These are phyloP conservation scores for Cheilosia scutellata DNA, from an alignment of 2,888 invertebrate species.

Conservation along the genomic window DNA sequence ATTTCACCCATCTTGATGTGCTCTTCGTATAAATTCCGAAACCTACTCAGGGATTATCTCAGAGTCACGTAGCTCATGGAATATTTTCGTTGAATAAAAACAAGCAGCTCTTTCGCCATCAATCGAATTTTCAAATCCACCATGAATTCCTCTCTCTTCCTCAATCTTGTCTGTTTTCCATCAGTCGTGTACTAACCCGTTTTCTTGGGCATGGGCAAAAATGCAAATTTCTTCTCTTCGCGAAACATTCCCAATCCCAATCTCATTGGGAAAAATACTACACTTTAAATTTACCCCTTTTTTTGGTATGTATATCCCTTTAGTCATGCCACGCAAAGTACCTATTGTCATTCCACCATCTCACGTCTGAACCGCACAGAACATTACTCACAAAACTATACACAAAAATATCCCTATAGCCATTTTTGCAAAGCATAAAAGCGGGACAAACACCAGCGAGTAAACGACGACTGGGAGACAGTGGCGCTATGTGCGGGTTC, in stretches of 20 bases:
- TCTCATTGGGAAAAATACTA: background rate
- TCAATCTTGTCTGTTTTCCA: background rate
- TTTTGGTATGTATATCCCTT: slow-evolving; percentile 40
- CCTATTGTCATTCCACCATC: slow-evolving; percentile 46
- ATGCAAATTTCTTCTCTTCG: slow-evolving; percentile 48
- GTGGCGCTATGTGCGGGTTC: slow-evolving; percentile 4
- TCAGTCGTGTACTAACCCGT: slow-evolving; percentile 9
- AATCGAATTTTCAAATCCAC: slow-evolving; percentile 29
- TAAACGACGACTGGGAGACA: slow-evolving; percentile 12
- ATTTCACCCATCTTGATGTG: background rate
- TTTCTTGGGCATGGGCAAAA: slow-evolving; percentile 26
- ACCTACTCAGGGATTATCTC: slow-evolving; percentile 39
- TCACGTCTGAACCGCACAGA: slow-evolving; percentile 60
- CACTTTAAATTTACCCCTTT: background rate
- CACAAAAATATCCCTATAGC: slow-evolving; percentile 35
- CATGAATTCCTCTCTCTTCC: no score
- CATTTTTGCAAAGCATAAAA: slow-evolving; percentile 27
- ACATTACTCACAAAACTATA: slow-evolving; percentile 61
- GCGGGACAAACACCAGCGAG: slow-evolving; percentile 10
- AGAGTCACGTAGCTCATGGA: slow-evolving; percentile 45
- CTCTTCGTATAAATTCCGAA: slow-evolving; percentile 8
- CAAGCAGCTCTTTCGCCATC: slow-evolving; percentile 20
- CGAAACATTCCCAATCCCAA: slow-evolving; percentile 36
- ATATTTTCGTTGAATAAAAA: slow-evolving; percentile 42
- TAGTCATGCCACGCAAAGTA: slow-evolving; percentile 50